phyloP scores from a whole-genome alignment of 2,888 invertebrate species.

The Omphaloscelis lunosa region DNA sequence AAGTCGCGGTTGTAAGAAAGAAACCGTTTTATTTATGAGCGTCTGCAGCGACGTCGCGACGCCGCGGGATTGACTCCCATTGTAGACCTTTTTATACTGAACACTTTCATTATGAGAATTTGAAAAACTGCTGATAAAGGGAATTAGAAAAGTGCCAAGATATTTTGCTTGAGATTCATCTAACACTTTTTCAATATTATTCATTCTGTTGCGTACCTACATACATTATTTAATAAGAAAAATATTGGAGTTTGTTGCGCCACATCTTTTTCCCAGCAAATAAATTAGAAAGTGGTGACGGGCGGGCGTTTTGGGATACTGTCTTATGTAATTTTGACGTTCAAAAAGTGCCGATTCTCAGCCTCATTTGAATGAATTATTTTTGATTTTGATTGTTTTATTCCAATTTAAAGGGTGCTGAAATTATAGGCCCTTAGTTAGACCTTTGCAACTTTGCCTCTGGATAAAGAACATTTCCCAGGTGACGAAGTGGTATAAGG shows the following conservation, averaged over 20 bases:
- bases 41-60: constrained; percentile 40
- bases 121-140: neutral
- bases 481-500: too few relatives aligned
- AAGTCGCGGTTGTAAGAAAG: constrained; percentile 26
- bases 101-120: constrained; percentile 43
- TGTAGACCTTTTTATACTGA: constrained; percentile 46
- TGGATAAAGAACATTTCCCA: too few relatives aligned
- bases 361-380: neutral
- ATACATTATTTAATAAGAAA: too few relatives aligned
- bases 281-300: neutral
- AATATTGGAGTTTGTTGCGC: neutral
- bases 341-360: neutral
- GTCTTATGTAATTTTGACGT: neutral
- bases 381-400: neutral
- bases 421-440: neutral
- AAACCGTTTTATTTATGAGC: constrained; percentile 60
- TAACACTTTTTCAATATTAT: neutral
- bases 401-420: neutral
- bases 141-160: neutral
- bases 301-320: neutral
- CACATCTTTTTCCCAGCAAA: neutral
- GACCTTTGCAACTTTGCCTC: neutral
- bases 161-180: neutral
- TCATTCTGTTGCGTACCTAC: neutral
- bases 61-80: constrained; percentile 17